Evolutionary conservation across 2,888 invertebrate genomes (phyloP), one percentile per base, ranked within the genome.

Genomic region (Blera fallax): DNA sequence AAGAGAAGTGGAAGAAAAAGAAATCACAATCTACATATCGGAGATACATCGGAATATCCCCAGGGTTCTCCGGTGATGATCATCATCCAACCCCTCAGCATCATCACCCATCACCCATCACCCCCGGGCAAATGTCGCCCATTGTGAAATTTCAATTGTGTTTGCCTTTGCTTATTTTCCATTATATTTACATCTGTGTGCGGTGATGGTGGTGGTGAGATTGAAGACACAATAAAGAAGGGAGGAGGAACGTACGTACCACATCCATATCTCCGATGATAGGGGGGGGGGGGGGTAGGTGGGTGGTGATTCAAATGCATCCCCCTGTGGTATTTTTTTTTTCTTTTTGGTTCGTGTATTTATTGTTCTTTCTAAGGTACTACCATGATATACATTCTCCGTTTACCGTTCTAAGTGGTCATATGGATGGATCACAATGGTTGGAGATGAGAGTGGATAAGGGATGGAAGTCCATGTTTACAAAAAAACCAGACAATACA

Each of bases 131-230:
- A 50, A 29, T 56, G 48, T 37, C 50, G 14, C 48, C 56, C 56
- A 50, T 45, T 69, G 43, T 56, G 29, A 34, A 37, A 34, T 45
- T 58, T 73, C 54, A 79, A 79, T 84, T 84, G 83, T 84, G 83
- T 74, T 74, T 84, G 40, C 62, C 48, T 70, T 67, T 77, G 76
- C 65, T 77, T 82, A 72, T 65, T 52, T 84, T 64, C 64, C 74
- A 70, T 84, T 84, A 69, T 65, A 64, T 84, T 79, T 79, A 65
- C 70, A 79, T 52, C 65, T 50, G 11, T 24, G 56, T 37, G 4
- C n/a, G 37, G 64, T 56, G 78, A 65, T 54, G 48, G 29, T 69
- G 52, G 6, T 48, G 43, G 40, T 34, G 27, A 50, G 54, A 69
- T 69, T 74, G 34, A 64, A 50, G 50, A 48, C 11, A 29, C 14